A percentile compares a stretch with the other conserved stretches of the same genome.
These are phyloP conservation scores for Euwallacea fornicatus DNA, from an alignment of 1,140 invertebrate genomes.

Conservation along the genomic window DNA sequence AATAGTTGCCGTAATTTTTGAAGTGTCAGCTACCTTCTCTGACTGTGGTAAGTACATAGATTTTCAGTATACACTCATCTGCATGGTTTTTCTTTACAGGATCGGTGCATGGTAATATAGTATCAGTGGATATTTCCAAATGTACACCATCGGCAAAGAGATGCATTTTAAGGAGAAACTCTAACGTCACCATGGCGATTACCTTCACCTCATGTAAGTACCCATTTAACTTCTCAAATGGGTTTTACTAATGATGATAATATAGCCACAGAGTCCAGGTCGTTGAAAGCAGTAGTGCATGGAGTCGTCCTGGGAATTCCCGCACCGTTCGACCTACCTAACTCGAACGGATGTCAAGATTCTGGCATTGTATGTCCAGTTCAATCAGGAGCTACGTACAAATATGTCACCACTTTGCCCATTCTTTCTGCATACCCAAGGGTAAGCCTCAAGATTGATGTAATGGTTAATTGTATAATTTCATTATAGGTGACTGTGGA, in stretches of 20 bases:
- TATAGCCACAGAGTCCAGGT: slow-evolving; percentile 55
- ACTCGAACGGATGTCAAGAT: slow-evolving; percentile 67
- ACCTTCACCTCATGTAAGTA: slow-evolving; percentile 62
- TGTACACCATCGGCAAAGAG: slow-evolving; percentile 58
- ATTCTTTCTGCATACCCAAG: slow-evolving; percentile 67
- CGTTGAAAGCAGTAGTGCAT: slow-evolving; percentile 65
- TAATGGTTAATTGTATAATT: not conserved
- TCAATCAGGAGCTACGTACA: slow-evolving; percentile 58
- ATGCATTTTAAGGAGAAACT: slow-evolving; percentile 63
- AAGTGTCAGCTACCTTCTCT: not conserved
- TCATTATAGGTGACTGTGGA: slow-evolving; percentile 61
- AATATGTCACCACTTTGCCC: slow-evolving; percentile 63
- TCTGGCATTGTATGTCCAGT: slow-evolving; percentile 70
- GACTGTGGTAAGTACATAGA: slow-evolving; percentile 17
- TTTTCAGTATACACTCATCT: not conserved
- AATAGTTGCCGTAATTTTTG: not conserved
- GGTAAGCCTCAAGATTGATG: slow-evolving; percentile 47
- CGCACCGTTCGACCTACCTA: slow-evolving; percentile 69
- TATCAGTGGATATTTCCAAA: slow-evolving; percentile 58
- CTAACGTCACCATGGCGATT: slow-evolving; percentile 63
- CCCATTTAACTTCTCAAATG: slow-evolving; percentile 3
- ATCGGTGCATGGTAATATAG: slow-evolving; percentile 61
- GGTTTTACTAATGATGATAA: slow-evolving; percentile 29
- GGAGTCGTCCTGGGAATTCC: slow-evolving; percentile 70
- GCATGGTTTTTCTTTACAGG: slow-evolving; percentile 53